phyloP scores from a whole-genome alignment of 2,888 invertebrate genomes.

The Dolichopus griseipennis region DNA sequence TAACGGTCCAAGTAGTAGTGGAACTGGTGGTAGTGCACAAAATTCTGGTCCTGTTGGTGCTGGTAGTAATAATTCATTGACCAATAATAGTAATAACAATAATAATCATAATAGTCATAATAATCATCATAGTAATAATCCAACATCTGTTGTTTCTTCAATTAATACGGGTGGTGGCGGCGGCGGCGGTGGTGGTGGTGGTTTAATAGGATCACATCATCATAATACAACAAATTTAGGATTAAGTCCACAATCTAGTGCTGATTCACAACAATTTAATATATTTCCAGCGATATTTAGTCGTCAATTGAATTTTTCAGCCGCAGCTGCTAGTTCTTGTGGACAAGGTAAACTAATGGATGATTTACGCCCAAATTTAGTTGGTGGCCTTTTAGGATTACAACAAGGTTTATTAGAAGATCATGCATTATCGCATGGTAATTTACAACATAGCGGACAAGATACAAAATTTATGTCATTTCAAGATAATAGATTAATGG shows the following conservation, averaged over 20 bases:
- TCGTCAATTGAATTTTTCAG: constrained; percentile 73
- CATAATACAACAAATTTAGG: constrained; percentile 35
- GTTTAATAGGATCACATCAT: neutral
- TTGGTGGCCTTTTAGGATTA: constrained; percentile 68
- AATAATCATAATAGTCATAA: neutral
- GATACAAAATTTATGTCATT: constrained; percentile 46
- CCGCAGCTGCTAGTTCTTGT: constrained; percentile 51
- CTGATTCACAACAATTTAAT: constrained; percentile 68
- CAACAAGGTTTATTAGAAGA: constrained; percentile 71
- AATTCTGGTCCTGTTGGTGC: constrained; percentile 18
- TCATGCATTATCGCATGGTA: constrained; percentile 50
- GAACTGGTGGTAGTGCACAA: constrained; percentile 20
- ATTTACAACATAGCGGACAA: constrained; percentile 44
- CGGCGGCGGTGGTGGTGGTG: neutral
- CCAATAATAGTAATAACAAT: constrained; percentile 22
- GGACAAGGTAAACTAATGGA: constrained; percentile 79
- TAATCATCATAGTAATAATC: neutral
- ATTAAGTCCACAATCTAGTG: constrained; percentile 41
- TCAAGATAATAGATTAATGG: constrained; percentile 45
- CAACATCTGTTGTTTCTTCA: neutral
- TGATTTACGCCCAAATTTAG: constrained; percentile 73
- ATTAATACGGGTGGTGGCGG: neutral
- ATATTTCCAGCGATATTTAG: constrained; percentile 87
- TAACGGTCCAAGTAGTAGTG: constrained; percentile 37
- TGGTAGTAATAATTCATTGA: constrained; percentile 20